Base-by-base conservation (phyloP, 2,113 vertebrate genomes). In the Tychaedon coryphoeus region DNA sequence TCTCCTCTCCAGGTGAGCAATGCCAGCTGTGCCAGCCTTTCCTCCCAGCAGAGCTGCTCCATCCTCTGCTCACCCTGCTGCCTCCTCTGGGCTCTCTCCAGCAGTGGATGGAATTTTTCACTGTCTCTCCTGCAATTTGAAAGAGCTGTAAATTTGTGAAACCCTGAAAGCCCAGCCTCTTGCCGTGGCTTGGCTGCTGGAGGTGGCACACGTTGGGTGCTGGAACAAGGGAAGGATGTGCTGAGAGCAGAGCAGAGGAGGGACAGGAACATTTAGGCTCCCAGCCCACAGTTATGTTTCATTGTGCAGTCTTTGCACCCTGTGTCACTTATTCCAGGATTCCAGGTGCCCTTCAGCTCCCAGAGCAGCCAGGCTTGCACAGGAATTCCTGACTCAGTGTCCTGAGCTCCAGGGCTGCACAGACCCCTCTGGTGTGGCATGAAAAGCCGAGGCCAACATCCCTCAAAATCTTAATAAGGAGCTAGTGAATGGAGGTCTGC, bases 111-210 rank as follows among this genome's bases (percentile, higher is more conserved):
- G 25, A 71, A 24, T 51, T 84, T 89, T 77, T 60, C 56, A n/a
- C 0, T 17, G n/a, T 29, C 5, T 77, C 20, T 50, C 3, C 36
- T 61, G 25, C 8, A 33, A 4, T 51, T 47, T 6, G 1, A 64
- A 76, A 60, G 53, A 78, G 34, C 23, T 77, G 24, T 26, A 82
- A 18, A 6, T 77, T 2, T 17, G 31, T 25, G 9, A 72, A 72
- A 10, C n/a, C 25, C 31, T 76, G 28, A 45, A 61, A 73, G 19
- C 26, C 28, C 83, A 47, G 22, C 2, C 14, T 25, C 33, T 34
- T 40, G 58, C 50, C 56, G 4, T 34, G n/a, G 5, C n/a, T 72
- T 69, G 58, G 17, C 33, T 76, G 24, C 8, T 12, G 33, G 24
- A 66, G n/a, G 18, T 5, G n/a, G 3, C 7, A 76, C 15, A 25